phyloP scores from a whole-genome alignment of 1,140 invertebrate species.

The Pseudoatta argentina region DNA sequence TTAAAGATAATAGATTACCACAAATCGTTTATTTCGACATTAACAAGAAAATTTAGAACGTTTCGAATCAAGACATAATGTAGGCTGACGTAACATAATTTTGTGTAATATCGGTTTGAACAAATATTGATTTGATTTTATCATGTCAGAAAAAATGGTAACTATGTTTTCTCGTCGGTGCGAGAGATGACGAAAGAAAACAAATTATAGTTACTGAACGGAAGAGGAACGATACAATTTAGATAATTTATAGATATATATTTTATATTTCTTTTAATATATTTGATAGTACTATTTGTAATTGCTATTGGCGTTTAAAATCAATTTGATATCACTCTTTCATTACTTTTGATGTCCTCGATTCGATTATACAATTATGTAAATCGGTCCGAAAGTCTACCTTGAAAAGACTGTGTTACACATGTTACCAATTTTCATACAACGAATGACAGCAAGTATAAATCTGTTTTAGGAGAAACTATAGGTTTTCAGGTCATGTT shows the following conservation, averaged over 20 bases:
- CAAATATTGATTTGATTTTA: constrained; percentile 34
- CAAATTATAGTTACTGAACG: background rate
- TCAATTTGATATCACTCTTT: background rate
- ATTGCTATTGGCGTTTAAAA: background rate
- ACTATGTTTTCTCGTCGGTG: background rate
- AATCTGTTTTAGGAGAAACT: constrained; percentile 31
- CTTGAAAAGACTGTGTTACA: background rate
- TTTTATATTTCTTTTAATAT: background rate
- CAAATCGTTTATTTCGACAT: constrained; percentile 9
- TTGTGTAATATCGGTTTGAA: constrained; percentile 17
- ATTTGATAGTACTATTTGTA: background rate
- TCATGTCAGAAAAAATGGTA: background rate
- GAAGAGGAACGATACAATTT: background rate
- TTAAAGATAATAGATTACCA: background rate
- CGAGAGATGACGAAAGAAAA: constrained; percentile 16
- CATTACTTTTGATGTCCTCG: background rate
- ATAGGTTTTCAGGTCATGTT: constrained; percentile 5
- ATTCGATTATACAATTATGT: background rate
- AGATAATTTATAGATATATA: background rate
- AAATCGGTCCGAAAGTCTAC: background rate
- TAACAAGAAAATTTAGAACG: constrained; percentile 5
- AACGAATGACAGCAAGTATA: constrained; percentile 16
- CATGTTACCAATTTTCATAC: constrained; percentile 1
- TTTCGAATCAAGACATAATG: background rate
- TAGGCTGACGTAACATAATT: constrained; percentile 11